Conservation (phyloP, 2,888 invertebrate genomes). For the Diloba caeruleocephala region DNA sequence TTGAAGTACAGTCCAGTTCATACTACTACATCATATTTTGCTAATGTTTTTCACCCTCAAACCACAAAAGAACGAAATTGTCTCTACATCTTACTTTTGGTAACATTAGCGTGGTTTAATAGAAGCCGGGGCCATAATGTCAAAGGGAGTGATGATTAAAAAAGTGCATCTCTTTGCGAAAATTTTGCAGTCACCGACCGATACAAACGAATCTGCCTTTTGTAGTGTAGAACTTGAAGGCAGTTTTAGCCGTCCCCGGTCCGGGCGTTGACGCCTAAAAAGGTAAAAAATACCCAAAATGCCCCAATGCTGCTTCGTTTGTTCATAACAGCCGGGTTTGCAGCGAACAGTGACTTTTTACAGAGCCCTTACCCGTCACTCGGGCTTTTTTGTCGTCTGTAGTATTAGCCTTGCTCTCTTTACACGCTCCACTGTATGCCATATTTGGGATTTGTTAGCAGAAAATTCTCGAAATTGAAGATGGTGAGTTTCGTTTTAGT, state of each 20-base stretch:
- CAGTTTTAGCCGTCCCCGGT: slow-evolving; percentile 13
- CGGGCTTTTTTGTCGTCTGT: slow-evolving; percentile 41
- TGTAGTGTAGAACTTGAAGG: slow-evolving; percentile 7
- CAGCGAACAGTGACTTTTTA: slow-evolving; percentile 51
- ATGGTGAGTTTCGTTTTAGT: slow-evolving; percentile 7
- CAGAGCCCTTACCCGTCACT: slow-evolving; percentile 43
- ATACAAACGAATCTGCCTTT: slow-evolving; percentile 13
- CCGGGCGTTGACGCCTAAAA: slow-evolving; percentile 45
- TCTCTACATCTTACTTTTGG: no score
- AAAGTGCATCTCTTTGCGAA: slow-evolving; percentile 14
- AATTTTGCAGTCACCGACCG: slow-evolving; percentile 16
- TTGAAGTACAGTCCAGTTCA: no score
- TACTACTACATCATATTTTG: no score
- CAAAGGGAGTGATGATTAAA: slow-evolving; percentile 10
- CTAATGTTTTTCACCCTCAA: no score
- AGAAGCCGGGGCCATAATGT: not conserved
- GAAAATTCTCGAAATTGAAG: slow-evolving; percentile 1
- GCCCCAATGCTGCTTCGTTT: slow-evolving; percentile 45
- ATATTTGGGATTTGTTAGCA: slow-evolving; percentile 21
- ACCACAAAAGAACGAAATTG: no score
- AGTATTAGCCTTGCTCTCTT: slow-evolving; percentile 38
- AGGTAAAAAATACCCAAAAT: slow-evolving; percentile 46
- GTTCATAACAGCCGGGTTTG: slow-evolving; percentile 55
- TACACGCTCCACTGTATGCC: slow-evolving; percentile 13
- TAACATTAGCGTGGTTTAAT: no score